Evolutionary conservation across 2,888 invertebrate species (phyloP), one percentile per base, ranked within the genome.

Genomic region (Drosophila eohydei): DNA sequence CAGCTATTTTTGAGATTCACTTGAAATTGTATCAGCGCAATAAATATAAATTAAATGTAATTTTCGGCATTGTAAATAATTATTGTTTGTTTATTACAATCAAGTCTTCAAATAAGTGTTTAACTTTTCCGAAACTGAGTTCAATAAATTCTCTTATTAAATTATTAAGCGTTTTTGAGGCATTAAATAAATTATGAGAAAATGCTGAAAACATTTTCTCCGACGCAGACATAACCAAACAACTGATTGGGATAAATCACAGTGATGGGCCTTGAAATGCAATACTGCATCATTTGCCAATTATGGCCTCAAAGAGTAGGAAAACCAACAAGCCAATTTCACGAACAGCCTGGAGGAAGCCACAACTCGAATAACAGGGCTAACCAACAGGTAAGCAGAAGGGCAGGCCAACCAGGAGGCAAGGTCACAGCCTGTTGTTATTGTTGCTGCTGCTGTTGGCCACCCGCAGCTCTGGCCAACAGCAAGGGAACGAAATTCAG

Each of bases 251-350:
- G 52, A 72, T 74, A 84, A 84, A 69, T 70, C 74, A 55, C 55
- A 74, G 56, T 68, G 85, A 81, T 84, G 74, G 82, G 66, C 66
- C 79, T 74, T 66, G 76, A 67, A 85, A 75, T 66, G 63, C 65
- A 64, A 60, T 59, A 68, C 74, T 77, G 87, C 87, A 86, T 86
- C 81, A 88, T 85, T 88, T 83, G 77, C 89, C 79, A 76, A 80
- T 83, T 88, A 83, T 68, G 80, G 56, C 63, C 55, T 58, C 62
- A 69, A 57, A 16, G 38, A 54, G 54, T 28, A 38, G 36, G 26
- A 77, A 70, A 82, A 72, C 63, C 65, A 81, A 78, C 55, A 70
- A 66, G 51, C 55, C 73, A 59, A 74, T 64, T 46, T 21, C 55
- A 71, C 40, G 44, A 70, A 21, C 44, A n/a, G 43, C 62, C 62